Conservation (phyloP, 35 echinoderm and acorn worm species). For the Lytechinus pictus region DNA sequence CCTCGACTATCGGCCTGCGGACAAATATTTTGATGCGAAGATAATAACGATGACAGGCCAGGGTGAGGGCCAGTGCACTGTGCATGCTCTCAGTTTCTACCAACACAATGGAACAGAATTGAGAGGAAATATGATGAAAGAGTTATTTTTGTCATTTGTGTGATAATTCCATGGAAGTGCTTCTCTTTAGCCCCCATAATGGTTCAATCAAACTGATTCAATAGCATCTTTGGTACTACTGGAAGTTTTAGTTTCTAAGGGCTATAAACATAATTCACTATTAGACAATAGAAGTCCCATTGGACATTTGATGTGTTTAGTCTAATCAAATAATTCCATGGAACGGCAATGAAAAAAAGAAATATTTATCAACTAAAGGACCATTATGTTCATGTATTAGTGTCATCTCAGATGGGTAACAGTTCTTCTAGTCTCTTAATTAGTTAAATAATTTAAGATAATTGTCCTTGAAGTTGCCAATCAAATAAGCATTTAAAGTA, state of each 20-base stretch:
- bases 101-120: neutral
- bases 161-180: neutral
- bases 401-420: neutral
- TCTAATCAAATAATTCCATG: neutral
- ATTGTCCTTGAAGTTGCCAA: neutral
- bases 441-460: neutral
- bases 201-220: neutral
- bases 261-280: neutral
- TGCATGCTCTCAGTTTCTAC: neutral
- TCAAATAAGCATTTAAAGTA: neutral
- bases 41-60: neutral
- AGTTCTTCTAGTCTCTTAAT: neutral
- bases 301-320: neutral
- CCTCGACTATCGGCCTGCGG: neutral
- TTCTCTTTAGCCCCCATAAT: neutral
- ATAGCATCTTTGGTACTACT: neutral
- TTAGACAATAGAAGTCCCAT: neutral
- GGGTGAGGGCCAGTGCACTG: neutral
- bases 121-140: neutral
- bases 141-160: neutral
- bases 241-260: neutral
- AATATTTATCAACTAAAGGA: neutral
- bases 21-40: slow-evolving; percentile 8
- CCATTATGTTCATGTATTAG: neutral
- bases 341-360: neutral